A percentile compares a stretch with the other conserved stretches of the same genome.
phyloP scores from a whole-genome alignment of 1,140 invertebrate genomes.

The Aphaenogaster ashmeadi region DNA sequence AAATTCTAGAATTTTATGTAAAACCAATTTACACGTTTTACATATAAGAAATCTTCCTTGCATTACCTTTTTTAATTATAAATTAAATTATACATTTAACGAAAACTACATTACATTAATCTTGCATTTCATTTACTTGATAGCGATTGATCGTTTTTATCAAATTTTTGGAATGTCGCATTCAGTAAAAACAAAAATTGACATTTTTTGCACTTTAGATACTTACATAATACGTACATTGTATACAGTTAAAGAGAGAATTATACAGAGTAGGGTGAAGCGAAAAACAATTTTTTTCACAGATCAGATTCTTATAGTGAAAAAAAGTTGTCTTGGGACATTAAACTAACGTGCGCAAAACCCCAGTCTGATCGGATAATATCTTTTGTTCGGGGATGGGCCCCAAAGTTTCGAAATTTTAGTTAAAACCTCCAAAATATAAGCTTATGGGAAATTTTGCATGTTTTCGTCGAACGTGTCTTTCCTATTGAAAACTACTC shows the following conservation, averaged over 20 bases:
- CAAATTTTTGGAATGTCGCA: slow-evolving; percentile 11
- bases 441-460: too few relatives aligned
- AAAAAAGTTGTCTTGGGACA: too few relatives aligned
- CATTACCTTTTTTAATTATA: neutral
- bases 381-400: too few relatives aligned
- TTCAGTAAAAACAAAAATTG: slow-evolving; percentile 16
- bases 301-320: too few relatives aligned
- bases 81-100: neutral
- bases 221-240: slow-evolving; percentile 18
- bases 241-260: neutral
- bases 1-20: neutral
- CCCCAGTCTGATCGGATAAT: too few relatives aligned
- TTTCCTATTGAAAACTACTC: too few relatives aligned
- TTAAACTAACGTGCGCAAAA: too few relatives aligned
- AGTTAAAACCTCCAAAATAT: too few relatives aligned
- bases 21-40: neutral
- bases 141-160: neutral
- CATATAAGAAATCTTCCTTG: neutral
- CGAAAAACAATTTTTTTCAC: too few relatives aligned
- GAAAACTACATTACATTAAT: neutral
- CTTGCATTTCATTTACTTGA: neutral
- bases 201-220: neutral
- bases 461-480: too few relatives aligned
- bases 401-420: too few relatives aligned
- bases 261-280: neutral